Base-by-base conservation (phyloP, 1,140 invertebrate genomes). In the Camponotus vicinus region DNA sequence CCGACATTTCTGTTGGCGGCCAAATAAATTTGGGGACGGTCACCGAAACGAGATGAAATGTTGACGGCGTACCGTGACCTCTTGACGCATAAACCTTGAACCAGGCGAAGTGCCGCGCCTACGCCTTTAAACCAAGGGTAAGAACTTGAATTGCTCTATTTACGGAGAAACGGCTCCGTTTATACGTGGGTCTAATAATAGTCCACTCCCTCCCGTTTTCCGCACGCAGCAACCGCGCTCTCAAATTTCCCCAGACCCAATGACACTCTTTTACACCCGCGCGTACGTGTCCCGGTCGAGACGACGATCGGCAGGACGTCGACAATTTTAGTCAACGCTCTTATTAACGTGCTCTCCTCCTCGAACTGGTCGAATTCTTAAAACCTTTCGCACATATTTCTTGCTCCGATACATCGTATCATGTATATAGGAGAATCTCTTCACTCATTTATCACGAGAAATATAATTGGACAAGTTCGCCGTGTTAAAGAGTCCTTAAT, bases 101-200 rank as follows among this genome's bases (percentile, higher is more conserved):
- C 89, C 78, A 87, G 59, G 69, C 69, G 57, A 87, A 85, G 76
- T 80, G 52, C 79, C 77, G 88, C 71, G 88, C 84, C 88, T 86
- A 86, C 88, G 78, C 80, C 84, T 80, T 70, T 21, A 75, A 59
- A 70, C 71, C 91, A 92, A 91, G 90, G 87, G 80, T 88, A 91
- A 76, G 79, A 86, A 84, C 86, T 89, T 87, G 85, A 92, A 92
- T 91, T 91, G 82, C 69, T 92, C 90, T 92, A 91, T 92, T 92
- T 92, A 88, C 63, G 85, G 84, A 87, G 78, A 59, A 92, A 91
- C 75, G 86, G 61, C 55, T 85, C 79, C 67, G 88, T 89, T 90
- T 88, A 88, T 90, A 82, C 70, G 59, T 32, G 34, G 49, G 1
- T 52, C 89, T 92, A 92, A 91, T 92, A 92, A 91, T 91, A 91